These are phyloP conservation scores for Rallus limicola DNA, from an alignment of 2,113 vertebrate genomes.

Conservation along the genomic window DNA sequence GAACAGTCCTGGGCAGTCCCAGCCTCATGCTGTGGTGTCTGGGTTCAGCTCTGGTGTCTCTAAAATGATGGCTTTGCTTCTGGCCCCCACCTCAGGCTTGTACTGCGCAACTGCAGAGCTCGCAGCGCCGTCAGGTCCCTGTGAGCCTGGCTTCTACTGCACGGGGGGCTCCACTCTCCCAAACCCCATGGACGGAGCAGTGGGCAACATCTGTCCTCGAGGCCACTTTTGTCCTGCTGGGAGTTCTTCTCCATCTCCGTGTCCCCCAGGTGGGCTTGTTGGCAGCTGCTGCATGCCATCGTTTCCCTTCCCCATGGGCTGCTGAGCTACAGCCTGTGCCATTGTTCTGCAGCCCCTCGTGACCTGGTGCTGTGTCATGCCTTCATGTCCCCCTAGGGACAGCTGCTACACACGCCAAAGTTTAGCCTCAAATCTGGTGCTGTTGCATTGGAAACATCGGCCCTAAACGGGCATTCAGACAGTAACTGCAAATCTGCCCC, in stretches of 20 bases:
- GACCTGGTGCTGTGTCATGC: background rate
- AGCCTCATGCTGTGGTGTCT: background rate
- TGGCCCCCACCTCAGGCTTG: constrained; percentile 65
- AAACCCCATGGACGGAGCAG: constrained; percentile 78
- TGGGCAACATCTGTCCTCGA: constrained; percentile 84
- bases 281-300: background rate
- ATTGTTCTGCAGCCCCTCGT: background rate
- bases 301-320: background rate
- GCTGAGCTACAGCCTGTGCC: background rate
- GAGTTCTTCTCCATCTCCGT: constrained; percentile 60
- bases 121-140: constrained; percentile 81
- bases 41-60: background rate
- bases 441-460: background rate
- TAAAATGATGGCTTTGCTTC: background rate
- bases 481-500: background rate
- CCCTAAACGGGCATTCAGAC: background rate
- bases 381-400: background rate
- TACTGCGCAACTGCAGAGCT: constrained; percentile 83
- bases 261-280: constrained; percentile 56
- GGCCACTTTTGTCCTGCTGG: constrained; percentile 83
- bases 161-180: constrained; percentile 67
- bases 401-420: background rate
- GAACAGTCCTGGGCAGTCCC: no score
- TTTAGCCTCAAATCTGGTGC: background rate
- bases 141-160: constrained; percentile 85